Base-by-base conservation (phyloP, 1,140 invertebrate species). In the Zaprionus vittiger region DNA sequence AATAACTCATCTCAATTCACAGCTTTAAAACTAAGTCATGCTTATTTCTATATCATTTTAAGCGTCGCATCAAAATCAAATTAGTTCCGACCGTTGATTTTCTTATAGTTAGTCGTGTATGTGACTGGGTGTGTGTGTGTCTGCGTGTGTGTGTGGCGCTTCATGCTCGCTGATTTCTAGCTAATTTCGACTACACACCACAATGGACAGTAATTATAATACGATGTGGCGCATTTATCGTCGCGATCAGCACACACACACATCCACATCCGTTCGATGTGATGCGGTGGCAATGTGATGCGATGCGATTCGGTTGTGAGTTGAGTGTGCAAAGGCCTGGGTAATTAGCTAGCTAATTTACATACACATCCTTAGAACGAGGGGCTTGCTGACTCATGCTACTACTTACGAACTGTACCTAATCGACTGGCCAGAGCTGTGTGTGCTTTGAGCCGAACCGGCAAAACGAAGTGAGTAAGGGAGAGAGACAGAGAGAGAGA, bases 81-180 rank as follows among this genome's bases (percentile, higher is more conserved):
- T 89, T 89, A 89, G 85, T 89, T 89, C 85, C 85, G 72, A 85
- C 81, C 81, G 81, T 56, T 89, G 85, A 90, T 90, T 90, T 90
- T 89, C 85, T 82, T 90, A 59, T 7, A 34, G 9, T 11, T 9
- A 34, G 31, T 9, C 34, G 57, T 56, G 41, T 31, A 4, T 44
- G 22, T 41, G 31, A 34, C 9, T 14, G 37, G 49, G 7, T 66
- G 20, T 17, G 61, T 54, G 55, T 24, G 31, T 41, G 62, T 41
- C 28, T 38, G 37, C 49, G 52, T 34, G 22, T 62, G 61, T 77
- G 54, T 70, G 70, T 76, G 83, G 78, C 76, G 70, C 85, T 89
- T 89, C 85, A 89, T 89, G 85, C 85, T 89, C 79, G 76, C 52
- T 89, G 85, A 69, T 89, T 89, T 89, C 81, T 65, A 90, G 85